phyloP scores from a whole-genome alignment of 2,797 vertebrate species.

The Sylvia borin region DNA sequence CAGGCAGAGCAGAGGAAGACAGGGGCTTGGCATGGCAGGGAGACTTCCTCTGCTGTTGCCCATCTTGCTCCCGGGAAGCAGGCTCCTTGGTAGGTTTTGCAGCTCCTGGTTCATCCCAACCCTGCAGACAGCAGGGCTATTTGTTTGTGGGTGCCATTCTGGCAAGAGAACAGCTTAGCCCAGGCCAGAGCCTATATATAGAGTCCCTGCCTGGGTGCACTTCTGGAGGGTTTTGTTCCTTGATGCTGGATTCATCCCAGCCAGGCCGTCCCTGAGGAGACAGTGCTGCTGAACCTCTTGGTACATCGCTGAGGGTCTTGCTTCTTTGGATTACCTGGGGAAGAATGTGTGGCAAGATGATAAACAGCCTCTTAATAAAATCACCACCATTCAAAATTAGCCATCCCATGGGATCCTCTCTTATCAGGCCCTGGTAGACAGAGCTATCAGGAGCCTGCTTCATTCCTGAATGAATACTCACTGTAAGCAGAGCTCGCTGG shows the following conservation, averaged over 20 bases:
- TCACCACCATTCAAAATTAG: conserved; percentile 16
- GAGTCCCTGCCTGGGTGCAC: conserved; percentile 22
- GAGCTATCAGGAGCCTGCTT: conserved; percentile 23
- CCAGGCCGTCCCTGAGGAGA: conserved; percentile 13
- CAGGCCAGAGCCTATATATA: conserved; percentile 53
- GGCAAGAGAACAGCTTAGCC: conserved; percentile 16
- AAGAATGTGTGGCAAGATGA: neutral
- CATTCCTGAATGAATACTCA: conserved; percentile 51
- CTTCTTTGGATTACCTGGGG: neutral
- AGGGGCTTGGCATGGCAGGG: neutral
- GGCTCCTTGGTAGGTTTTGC: neutral
- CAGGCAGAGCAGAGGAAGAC: neutral
- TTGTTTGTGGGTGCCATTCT: conserved; percentile 54
- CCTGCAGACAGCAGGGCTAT: conserved; percentile 46
- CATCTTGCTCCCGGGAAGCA: neutral
- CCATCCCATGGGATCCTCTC: neutral
- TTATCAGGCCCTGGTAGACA: conserved; percentile 43
- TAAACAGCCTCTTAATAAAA: conserved; percentile 19
- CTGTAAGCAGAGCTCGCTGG: neutral
- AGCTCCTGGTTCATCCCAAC: neutral
- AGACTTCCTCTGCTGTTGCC: neutral
- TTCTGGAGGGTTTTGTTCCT: conserved; percentile 48
- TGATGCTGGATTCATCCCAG: conserved; percentile 30
- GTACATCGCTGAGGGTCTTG: neutral
- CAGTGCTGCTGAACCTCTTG: neutral